These are phyloP conservation scores for Digitonthophagus gazella DNA, from an alignment of 2,888 invertebrate genomes.

Conservation along the genomic window DNA sequence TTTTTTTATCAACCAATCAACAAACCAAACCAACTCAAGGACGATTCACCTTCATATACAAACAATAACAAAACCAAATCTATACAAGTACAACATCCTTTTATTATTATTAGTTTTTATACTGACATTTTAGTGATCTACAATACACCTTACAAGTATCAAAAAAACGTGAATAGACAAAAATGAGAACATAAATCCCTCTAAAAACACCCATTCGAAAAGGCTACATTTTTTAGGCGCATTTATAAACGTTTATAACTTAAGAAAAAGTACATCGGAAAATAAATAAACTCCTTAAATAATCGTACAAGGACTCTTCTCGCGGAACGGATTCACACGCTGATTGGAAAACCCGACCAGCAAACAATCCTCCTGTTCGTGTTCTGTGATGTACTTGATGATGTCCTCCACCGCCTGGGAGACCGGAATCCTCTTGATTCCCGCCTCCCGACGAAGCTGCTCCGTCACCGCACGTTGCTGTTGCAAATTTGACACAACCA, in stretches of 20 bases:
- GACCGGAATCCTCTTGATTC: constrained; percentile 80
- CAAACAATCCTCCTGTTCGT: constrained; percentile 90
- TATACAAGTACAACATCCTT: neutral
- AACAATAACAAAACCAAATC: neutral
- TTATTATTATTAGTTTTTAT: neutral
- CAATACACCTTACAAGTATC: constrained; percentile 6
- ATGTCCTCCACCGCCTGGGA: constrained; percentile 92
- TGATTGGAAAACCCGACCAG: constrained; percentile 92
- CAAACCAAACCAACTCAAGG: too few species aligned
- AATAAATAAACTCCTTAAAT: constrained; percentile 68
- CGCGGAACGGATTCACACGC: constrained; percentile 93
- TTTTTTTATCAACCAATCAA: neutral
- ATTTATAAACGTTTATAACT: constrained; percentile 7
- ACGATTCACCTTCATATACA: neutral
- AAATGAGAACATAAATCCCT: neutral
- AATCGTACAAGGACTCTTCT: constrained; percentile 85
- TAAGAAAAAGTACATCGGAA: constrained; percentile 10
- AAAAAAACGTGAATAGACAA: constrained; percentile 3
- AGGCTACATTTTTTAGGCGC: neutral
- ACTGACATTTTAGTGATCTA: neutral
- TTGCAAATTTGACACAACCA: constrained; percentile 91
- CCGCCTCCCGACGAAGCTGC: constrained; percentile 88
- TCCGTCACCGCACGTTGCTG: constrained; percentile 93
- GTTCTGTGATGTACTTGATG: constrained; percentile 85
- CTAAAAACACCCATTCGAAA: neutral